Percentiles rank a stretch among this genome's conserved stretches.
Evolutionary conservation across 2,888 invertebrate genomes (phyloP).

Genomic region (Atethmia centrago): DNA sequence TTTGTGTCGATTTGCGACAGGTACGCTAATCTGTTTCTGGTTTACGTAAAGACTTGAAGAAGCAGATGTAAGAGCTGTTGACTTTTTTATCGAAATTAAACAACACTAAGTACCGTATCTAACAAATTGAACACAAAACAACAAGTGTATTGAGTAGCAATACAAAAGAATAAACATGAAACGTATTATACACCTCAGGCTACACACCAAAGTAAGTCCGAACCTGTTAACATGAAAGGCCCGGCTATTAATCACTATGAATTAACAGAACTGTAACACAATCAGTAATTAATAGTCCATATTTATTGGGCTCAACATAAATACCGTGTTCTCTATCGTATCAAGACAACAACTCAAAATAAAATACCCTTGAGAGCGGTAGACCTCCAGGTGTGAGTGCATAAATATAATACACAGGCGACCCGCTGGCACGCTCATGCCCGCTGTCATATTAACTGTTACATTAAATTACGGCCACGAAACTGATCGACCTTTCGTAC

Average conservation of each 20-base stretch:
- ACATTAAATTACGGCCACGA: constrained; percentile 89
- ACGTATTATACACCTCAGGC: constrained; percentile 44
- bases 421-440: constrained; percentile 90
- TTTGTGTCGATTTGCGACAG: constrained; percentile 27
- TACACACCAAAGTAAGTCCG: constrained; percentile 48
- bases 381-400: constrained; percentile 90
- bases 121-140: constrained; percentile 39
- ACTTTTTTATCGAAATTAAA: constrained; percentile 46
- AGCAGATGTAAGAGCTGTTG: constrained; percentile 25
- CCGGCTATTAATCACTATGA: constrained; percentile 84
- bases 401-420: constrained; percentile 88
- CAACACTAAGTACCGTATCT: constrained; percentile 47
- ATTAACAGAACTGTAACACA: constrained; percentile 88
- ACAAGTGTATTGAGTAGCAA: constrained; percentile 46
- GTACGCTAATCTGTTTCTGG: constrained; percentile 35
- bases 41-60: constrained; percentile 40
- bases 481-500: constrained; percentile 84
- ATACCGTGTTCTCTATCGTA: constrained; percentile 85
- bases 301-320: constrained; percentile 87
- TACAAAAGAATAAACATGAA: constrained; percentile 55
- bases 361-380: constrained; percentile 80
- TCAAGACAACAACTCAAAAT: constrained; percentile 85
- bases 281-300: constrained; percentile 88
- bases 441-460: constrained; percentile 91
- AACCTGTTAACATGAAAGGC: constrained; percentile 67